Percentiles rank a stretch among this genome's conserved stretches.
These are phyloP conservation scores for Burhinus bistriatus DNA, from an alignment of 2,113 vertebrate genomes.

Conservation along the genomic window DNA sequence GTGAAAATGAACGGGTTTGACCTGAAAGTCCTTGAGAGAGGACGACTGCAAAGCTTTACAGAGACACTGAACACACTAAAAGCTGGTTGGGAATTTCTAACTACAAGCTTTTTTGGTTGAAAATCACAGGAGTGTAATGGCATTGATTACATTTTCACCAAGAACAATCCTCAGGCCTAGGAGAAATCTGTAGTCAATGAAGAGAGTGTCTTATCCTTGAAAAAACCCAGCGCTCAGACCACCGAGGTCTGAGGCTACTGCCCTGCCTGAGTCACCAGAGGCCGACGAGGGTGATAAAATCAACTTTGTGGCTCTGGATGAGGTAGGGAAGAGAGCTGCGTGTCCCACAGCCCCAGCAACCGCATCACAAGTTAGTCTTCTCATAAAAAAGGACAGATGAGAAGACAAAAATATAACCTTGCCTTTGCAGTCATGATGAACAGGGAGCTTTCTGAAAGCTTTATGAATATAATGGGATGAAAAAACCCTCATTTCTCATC, in stretches of 20 bases:
- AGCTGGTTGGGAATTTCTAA: background rate
- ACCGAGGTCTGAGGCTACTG: background rate
- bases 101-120: background rate
- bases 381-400: background rate
- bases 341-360: background rate
- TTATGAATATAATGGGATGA: background rate
- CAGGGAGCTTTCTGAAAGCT: constrained; percentile 4
- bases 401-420: background rate
- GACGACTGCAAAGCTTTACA: background rate
- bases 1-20: background rate
- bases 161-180: background rate
- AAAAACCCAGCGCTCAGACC: background rate
- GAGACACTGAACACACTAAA: background rate
- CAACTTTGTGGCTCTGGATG: background rate
- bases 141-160: background rate
- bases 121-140: background rate
- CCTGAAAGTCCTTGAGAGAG: background rate
- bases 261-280: background rate
- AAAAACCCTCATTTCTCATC: background rate
- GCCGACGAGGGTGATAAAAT: background rate
- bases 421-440: background rate
- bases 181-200: background rate
- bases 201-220: background rate
- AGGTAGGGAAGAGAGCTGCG: background rate
- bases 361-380: background rate